phyloP scores from a whole-genome alignment of 2,113 vertebrate species.

The Ondatra zibethicus region DNA sequence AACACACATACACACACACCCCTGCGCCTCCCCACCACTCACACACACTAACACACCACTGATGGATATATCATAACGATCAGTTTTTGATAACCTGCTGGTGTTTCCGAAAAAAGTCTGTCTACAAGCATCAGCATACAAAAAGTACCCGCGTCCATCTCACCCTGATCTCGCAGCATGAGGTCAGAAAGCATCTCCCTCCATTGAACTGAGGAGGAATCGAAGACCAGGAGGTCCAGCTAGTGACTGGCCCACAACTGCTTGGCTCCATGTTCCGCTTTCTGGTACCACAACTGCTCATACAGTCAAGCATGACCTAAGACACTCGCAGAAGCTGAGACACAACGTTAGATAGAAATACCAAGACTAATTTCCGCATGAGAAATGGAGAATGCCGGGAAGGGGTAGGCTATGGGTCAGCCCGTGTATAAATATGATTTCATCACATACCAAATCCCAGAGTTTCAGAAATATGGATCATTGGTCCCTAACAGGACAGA shows the following conservation, averaged over 20 bases:
- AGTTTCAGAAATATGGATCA: constrained; percentile 5
- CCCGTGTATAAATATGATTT: background rate
- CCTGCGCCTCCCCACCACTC: background rate
- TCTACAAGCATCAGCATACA: background rate
- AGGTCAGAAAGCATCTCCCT: background rate
- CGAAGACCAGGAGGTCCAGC: background rate
- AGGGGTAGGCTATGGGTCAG: background rate
- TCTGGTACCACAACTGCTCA: too few relatives aligned
- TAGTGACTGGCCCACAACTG: too few relatives aligned
- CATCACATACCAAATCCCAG: background rate
- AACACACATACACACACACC: background rate
- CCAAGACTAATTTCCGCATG: background rate
- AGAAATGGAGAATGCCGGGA: background rate
- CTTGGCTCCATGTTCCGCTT: background rate
- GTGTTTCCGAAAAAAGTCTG: background rate
- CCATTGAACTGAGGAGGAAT: background rate
- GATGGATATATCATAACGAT: background rate
- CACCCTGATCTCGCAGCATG: background rate
- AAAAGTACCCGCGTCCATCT: background rate
- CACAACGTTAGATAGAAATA: background rate
- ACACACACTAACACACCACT: background rate
- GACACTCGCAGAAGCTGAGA: background rate
- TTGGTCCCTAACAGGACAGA: background rate
- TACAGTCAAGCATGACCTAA: background rate
- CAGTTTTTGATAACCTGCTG: background rate